These are phyloP conservation scores for Puntigrus tetrazona DNA, from an alignment of 2,113 vertebrate species.

Conservation along the genomic window DNA sequence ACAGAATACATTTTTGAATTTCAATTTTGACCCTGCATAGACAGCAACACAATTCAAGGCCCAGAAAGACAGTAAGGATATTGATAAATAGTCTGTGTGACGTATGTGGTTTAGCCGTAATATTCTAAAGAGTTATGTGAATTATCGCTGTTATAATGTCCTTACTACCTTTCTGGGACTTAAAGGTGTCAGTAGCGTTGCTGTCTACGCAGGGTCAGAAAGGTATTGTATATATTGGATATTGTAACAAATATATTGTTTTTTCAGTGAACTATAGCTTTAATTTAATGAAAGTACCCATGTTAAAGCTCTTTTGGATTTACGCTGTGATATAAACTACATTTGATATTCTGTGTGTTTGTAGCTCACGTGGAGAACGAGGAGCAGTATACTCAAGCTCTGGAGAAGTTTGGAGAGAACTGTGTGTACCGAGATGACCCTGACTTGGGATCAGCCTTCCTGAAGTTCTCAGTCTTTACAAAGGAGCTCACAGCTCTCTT, in stretches of 20 bases:
- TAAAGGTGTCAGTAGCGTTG: no score
- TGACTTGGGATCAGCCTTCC: slow-evolving; percentile 94
- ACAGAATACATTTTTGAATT: no score
- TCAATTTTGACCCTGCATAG: no score
- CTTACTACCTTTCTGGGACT: no score
- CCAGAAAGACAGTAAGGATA: no score
- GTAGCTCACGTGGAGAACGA: slow-evolving; percentile 97
- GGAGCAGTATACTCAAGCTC: slow-evolving; percentile 96
- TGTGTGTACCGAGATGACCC: slow-evolving; percentile 97
- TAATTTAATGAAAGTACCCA: neutral
- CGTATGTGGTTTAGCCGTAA: no score
- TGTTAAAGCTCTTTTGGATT: neutral
- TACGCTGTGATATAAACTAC: neutral
- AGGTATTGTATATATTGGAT: no score
- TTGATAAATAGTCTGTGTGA: no score
- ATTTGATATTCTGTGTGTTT: slow-evolving; percentile 17
- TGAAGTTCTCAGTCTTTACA: slow-evolving; percentile 98
- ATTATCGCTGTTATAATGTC: no score
- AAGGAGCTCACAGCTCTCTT: slow-evolving; percentile 98
- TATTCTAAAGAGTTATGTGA: no score
- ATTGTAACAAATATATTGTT: no score
- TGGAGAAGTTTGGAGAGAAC: slow-evolving; percentile 99
- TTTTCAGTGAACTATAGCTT: neutral
- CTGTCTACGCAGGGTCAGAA: neutral
- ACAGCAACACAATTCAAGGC: no score